Evolutionary conservation across 2,888 invertebrate species (phyloP).

Genomic region (Elgonia sp.): DNA sequence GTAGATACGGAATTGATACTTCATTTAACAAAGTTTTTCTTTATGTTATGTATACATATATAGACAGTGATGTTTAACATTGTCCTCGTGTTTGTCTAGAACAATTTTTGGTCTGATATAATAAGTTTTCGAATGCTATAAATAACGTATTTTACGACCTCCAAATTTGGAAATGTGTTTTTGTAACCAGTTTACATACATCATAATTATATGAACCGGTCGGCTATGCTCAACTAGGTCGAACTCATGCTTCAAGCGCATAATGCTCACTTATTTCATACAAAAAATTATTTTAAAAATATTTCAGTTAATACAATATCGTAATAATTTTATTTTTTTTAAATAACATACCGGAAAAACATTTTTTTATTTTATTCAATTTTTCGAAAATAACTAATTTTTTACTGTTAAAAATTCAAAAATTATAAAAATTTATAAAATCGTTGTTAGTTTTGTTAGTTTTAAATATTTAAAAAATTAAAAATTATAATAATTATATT

Average conservation of each 20-base stretch:
- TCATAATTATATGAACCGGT: slow-evolving; percentile 64
- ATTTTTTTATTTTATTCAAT: too few species aligned
- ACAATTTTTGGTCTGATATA: background rate
- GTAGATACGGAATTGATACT: slow-evolving; percentile 19
- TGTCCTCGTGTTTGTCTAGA: background rate
- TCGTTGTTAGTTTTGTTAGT: too few species aligned
- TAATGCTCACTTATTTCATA: slow-evolving; percentile 27
- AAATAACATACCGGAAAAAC: too few species aligned
- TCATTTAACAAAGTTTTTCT: background rate
- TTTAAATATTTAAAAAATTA: too few species aligned
- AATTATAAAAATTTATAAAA: too few species aligned
- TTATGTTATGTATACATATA: too few species aligned
- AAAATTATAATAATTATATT: too few species aligned
- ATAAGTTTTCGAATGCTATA: slow-evolving; percentile 33
- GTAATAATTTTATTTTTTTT: too few species aligned
- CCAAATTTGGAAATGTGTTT: slow-evolving; percentile 57
- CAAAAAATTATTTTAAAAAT: slow-evolving; percentile 15
- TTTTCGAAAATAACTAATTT: too few species aligned
- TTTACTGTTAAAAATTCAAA: too few species aligned
- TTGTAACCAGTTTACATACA: slow-evolving; percentile 64
- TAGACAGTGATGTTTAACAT: background rate
- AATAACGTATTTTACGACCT: slow-evolving; percentile 25
- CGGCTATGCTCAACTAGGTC: slow-evolving; percentile 50
- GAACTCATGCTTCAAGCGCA: slow-evolving; percentile 35
- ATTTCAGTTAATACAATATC: background rate